Evolutionary conservation across 2,888 invertebrate species (phyloP), one percentile per base, ranked within the genome.

Genomic region (Ceramica pisi): DNA sequence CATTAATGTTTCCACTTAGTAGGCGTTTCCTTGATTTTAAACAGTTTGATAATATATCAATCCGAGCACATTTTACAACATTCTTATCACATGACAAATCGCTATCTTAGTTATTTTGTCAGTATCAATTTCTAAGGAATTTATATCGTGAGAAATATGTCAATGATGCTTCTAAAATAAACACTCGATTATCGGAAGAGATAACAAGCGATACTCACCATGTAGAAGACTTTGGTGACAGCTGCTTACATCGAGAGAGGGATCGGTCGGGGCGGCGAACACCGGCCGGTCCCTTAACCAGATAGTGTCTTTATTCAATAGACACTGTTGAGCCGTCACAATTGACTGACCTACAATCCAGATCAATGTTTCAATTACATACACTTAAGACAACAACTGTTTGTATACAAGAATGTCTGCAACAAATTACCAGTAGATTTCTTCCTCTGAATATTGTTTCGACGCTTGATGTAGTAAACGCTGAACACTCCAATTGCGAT

Each of bases 281-380:
- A 94, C 92, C 46, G 95, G 95, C 78, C 95, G 90, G 65, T 96
- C 95, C 82, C 95, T 91, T 66, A 96, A 89, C 95, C 95, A 96
- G 86, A 96, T 95, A 77, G 95, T 95, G 87, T 96, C 95, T 90
- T 96, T 96, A 92, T 96, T 95, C 91, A 96, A 92, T 89, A 96
- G 88, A 89, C 95, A 95, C 86, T 95, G 95, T 86, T 95, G 95
- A 66, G 95, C 95, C 80, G 95, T 95, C 78, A 95, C 95, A 90
- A 95, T 95, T 86, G 95, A 93, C 90, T 95, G 95, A 92, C 95
- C 95, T 95, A 92, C 88, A 94, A 94, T 88, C 80, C 86, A 84
- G 88, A 90, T 88, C 89, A 90, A 93, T 89, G 90, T 92, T 90
- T 93, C 92, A 92, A 93, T 93, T 91, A 90, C 88, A 56, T 75